Evolutionary conservation across 2,113 vertebrate species (phyloP), one percentile per base, ranked within the genome.

Genomic region (Ammospiza nelsoni): DNA sequence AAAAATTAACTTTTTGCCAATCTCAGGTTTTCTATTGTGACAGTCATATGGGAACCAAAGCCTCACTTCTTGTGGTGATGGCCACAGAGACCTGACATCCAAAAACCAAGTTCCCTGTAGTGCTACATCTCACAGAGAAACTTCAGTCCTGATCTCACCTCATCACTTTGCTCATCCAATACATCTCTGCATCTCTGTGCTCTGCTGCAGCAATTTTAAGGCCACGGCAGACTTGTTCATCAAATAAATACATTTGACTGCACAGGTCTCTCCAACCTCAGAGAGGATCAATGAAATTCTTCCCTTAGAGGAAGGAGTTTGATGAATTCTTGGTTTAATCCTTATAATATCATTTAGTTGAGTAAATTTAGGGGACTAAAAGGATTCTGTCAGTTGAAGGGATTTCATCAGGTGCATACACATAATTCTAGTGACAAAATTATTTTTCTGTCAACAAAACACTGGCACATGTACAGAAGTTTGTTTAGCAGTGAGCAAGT

Each of bases 401-500:
- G 86, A 86, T 92, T 97, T 97, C 75, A 92, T 89, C 67, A 93
- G 92, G 88, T 17, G 0, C 9, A 37, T 66, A 61, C 61, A 51
- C 23, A 58, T 80, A 90, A 90, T 88, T 96, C 78, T 80, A 83
- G 66, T 72, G 93, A 92, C 85, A 90, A 75, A 92, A 74, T 86
- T 57, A 96, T 89, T 97, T 92, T 95, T 94, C 41, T 96, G 74
- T 92, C 89, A 92, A 94, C 59, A 85, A 89, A 96, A 85, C 44
- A 61, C n/a, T 96, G 92, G 92, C 81, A 81, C 41, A 18, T 1
- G 0, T 87, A 89, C 61, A 86, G 90, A 84, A 95, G 85, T 84
- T 91, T 61, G 80, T 92, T 72, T 86, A 93, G 54, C 82, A 80
- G 77, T 6, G 11, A 80, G 44, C 3, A 3, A n/a, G 37, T 13